Percentiles rank a stretch among this genome's conserved stretches.
phyloP scores from a whole-genome alignment of 2,888 invertebrate species.

The Ischnura elegans region DNA sequence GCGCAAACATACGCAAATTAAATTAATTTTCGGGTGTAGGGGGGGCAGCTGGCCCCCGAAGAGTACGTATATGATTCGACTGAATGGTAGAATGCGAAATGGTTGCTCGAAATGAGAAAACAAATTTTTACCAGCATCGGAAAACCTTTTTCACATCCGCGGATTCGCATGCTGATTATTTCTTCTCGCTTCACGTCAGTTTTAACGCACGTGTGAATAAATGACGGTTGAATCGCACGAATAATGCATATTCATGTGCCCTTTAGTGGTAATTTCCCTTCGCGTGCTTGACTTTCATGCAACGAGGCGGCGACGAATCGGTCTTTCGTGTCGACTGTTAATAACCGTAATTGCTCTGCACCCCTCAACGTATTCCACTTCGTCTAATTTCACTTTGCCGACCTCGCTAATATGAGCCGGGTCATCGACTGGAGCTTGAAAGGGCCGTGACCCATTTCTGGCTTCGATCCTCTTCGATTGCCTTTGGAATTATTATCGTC shows the following conservation, averaged over 20 bases:
- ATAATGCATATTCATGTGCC: neutral
- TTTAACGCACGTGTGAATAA: neutral
- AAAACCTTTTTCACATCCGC: too few relatives aligned
- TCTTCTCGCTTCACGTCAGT: neutral
- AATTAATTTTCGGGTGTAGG: too few relatives aligned
- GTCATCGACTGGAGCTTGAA: neutral
- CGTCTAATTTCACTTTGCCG: neutral
- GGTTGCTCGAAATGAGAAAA: too few relatives aligned
- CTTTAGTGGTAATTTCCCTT: neutral
- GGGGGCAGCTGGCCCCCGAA: too few relatives aligned
- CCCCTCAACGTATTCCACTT: neutral
- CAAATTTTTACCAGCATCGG: too few relatives aligned
- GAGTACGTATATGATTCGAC: too few relatives aligned
- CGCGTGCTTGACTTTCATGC: neutral
- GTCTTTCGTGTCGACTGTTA: neutral
- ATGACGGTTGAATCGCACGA: neutral
- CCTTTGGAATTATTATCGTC: neutral
- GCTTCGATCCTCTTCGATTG: neutral
- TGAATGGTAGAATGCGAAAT: too few relatives aligned
- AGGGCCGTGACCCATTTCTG: conserved; percentile 28
- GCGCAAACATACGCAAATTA: too few relatives aligned
- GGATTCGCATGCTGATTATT: neutral
- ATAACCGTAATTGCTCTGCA: neutral
- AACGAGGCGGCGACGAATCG: neutral
- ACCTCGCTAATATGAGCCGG: neutral